Conservation (phyloP, 2,888 invertebrate genomes). For the Ellobium chinense region DNA sequence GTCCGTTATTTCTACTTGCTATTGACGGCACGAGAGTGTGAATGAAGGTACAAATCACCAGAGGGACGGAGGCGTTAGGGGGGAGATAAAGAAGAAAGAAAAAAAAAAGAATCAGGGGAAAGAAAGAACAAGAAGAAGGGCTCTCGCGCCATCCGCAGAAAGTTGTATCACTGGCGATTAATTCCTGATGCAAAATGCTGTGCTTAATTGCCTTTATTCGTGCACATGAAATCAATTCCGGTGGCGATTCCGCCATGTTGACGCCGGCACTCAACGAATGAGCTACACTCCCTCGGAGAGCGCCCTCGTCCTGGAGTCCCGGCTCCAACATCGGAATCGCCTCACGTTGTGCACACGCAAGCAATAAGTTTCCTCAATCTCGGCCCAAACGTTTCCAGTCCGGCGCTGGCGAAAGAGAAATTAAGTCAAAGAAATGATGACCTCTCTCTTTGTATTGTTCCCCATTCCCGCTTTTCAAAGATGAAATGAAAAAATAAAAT, state of each 20-base stretch:
- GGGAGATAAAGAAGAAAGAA: neutral
- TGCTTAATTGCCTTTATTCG: constrained; percentile 55
- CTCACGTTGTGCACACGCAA: constrained; percentile 33
- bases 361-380: constrained; percentile 40
- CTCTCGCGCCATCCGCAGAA: neutral
- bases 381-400: constrained; percentile 16
- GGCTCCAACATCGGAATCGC: neutral
- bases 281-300: constrained; percentile 27
- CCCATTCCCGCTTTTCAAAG: too few species aligned
- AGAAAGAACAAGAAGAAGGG: too few species aligned
- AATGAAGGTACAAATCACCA: constrained; percentile 24
- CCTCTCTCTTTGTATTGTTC: constrained; percentile 9
- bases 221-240: constrained; percentile 52
- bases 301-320: constrained; percentile 21
- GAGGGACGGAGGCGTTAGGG: constrained; percentile 3
- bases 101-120: too few species aligned
- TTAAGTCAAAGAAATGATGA: constrained; percentile 22
- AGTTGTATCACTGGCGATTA: constrained; percentile 50
- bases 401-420: constrained; percentile 28
- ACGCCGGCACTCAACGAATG: constrained; percentile 31
- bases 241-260: constrained; percentile 36
- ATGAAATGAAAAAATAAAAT: too few species aligned
- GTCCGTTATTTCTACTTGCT: constrained; percentile 35
- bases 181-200: constrained; percentile 53
- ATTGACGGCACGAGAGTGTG: constrained; percentile 34